A percentile compares a stretch with the other conserved stretches of the same genome.
phyloP scores from a whole-genome alignment of 2,888 invertebrate species.

The Eilema depressum region DNA sequence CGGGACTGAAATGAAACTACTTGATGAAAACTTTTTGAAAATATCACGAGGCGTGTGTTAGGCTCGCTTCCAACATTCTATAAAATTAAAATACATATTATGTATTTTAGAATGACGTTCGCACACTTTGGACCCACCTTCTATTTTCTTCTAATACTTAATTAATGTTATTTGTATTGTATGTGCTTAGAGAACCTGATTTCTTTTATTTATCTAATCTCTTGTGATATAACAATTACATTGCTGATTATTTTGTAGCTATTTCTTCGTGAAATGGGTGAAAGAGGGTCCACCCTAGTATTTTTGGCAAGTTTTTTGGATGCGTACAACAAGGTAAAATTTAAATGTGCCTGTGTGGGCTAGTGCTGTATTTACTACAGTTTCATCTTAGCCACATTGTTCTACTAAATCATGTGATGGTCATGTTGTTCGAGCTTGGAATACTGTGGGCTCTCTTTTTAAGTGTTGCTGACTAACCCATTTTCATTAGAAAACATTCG shows the following conservation, averaged over 20 bases:
- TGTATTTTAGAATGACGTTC: neutral
- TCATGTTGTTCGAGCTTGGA: slow-evolving; percentile 54
- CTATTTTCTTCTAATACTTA: neutral
- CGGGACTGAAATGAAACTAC: neutral
- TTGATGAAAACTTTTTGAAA: neutral
- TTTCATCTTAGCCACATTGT: slow-evolving; percentile 63
- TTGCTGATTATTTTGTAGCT: slow-evolving; percentile 74
- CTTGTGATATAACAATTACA: slow-evolving; percentile 42
- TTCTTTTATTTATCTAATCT: slow-evolving; percentile 7
- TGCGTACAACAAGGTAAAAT: slow-evolving; percentile 74
- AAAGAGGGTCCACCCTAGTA: slow-evolving; percentile 84
- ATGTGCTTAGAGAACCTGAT: neutral
- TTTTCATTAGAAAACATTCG: neutral
- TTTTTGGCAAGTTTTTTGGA: slow-evolving; percentile 81
- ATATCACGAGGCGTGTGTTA: neutral
- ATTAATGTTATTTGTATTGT: neutral
- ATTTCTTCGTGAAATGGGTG: slow-evolving; percentile 82
- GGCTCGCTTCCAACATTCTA: neutral
- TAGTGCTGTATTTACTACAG: slow-evolving; percentile 49
- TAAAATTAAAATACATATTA: too few species aligned
- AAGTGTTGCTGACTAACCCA: slow-evolving; percentile 16
- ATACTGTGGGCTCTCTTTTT: slow-evolving; percentile 77
- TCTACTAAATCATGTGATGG: slow-evolving; percentile 53
- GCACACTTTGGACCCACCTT: neutral
- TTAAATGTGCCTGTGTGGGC: slow-evolving; percentile 50